Percentiles rank a stretch among this genome's conserved stretches.
These are phyloP conservation scores for Ictalurus furcatus DNA, from an alignment of 2,113 vertebrate genomes.

Conservation along the genomic window DNA sequence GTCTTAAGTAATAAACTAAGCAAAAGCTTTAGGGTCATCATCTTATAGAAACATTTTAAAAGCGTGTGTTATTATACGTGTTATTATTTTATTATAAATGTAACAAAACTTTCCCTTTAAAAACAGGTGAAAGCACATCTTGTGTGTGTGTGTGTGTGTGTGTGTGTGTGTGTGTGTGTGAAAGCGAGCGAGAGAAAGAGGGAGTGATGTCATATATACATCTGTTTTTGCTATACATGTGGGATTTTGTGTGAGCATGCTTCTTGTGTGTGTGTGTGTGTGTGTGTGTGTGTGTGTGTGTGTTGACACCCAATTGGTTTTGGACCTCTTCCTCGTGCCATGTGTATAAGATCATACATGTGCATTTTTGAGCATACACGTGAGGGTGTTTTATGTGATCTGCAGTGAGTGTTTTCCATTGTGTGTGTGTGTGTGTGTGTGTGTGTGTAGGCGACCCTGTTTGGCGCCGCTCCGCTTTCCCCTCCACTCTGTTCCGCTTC, in stretches of 20 bases:
- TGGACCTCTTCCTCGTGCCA: not conserved
- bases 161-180: not conserved
- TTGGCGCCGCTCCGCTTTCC: not conserved
- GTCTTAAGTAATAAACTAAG: not conserved
- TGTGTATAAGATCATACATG: not conserved
- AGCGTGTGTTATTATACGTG: too few relatives aligned
- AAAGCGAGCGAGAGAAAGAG: not conserved
- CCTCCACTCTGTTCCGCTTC: not conserved
- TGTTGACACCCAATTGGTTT: not conserved
- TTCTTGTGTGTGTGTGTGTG: not conserved
- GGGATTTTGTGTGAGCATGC: not conserved
- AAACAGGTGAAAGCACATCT: not conserved
- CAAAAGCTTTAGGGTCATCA: not conserved
- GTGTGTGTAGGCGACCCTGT: not conserved
- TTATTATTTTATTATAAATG: not conserved
- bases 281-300: slow-evolving; percentile 1
- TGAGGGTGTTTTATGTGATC: not conserved
- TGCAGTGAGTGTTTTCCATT: not conserved
- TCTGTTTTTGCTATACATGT: slow-evolving; percentile 11
- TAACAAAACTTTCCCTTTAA: not conserved
- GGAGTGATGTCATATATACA: slow-evolving; percentile 3
- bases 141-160: not conserved
- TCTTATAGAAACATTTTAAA: too few relatives aligned
- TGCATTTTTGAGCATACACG: not conserved
- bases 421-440: slow-evolving; percentile 20